Conservation (phyloP, 1,140 invertebrate genomes). For the silkworm (Bombyx mori) region ASM3026992v2 NC_085118.1:7485501-7486000, state of each 20-base stretch:
- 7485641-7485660: too few relatives aligned
- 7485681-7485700: too few relatives aligned
- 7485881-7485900: conserved; percentile 44
- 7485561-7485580: too few relatives aligned
- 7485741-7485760: conserved; percentile 69
- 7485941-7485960: conserved; percentile 63
- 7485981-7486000: conserved; percentile 36
- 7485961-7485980: conserved; percentile 62
- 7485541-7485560: too few relatives aligned
- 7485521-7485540: too few relatives aligned
- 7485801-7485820: conserved; percentile 69
- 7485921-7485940: conserved; percentile 61
- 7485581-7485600: too few relatives aligned
- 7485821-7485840: conserved; percentile 64
- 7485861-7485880: conserved; percentile 62
- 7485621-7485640: too few relatives aligned
- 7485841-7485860: conserved; percentile 65
- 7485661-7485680: too few relatives aligned
- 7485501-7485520: too few relatives aligned
- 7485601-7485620: too few relatives aligned
- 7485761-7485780: conserved; percentile 72
- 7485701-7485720: conserved; percentile 37
- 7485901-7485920: conserved; percentile 55
- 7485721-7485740: conserved; percentile 64
- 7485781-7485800: conserved; percentile 71